These are phyloP conservation scores for Trochalopteron elliotii DNA, from an alignment of 2,113 vertebrate genomes.

Conservation along the genomic window DNA sequence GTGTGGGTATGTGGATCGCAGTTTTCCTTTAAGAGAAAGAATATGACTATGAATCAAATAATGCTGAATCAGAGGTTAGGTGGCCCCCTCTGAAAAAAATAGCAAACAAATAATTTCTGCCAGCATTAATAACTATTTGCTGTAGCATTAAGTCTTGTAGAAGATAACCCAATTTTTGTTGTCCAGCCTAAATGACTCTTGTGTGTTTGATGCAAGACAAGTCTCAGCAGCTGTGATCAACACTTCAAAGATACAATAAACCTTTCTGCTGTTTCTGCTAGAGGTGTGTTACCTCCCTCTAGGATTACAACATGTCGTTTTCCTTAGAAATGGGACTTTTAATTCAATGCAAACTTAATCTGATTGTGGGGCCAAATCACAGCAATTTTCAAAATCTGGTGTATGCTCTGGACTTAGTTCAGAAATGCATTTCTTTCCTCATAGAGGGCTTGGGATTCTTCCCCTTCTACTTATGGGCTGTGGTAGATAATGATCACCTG, in stretches of 20 bases:
- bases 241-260: not conserved
- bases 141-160: not conserved
- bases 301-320: not conserved
- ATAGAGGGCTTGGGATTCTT: not conserved
- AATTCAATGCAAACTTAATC: not conserved
- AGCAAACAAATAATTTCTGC: not conserved
- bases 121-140: not conserved
- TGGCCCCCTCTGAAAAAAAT: not conserved
- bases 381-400: not conserved
- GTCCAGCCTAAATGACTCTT: not conserved
- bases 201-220: not conserved
- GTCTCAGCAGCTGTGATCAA: not conserved
- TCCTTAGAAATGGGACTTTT: not conserved
- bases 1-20: not conserved
- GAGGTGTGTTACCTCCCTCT: not conserved
- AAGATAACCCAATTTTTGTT: not conserved
- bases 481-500: not conserved
- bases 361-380: not conserved
- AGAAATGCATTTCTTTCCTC: not conserved
- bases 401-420: not conserved
- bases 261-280: not conserved
- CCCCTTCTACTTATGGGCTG: fast-evolving
- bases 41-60: not conserved
- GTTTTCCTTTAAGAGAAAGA: not conserved
- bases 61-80: not conserved